Evolutionary conservation across 2,797 vertebrate genomes (phyloP).

Genomic region (Lepus townsendii): DNA sequence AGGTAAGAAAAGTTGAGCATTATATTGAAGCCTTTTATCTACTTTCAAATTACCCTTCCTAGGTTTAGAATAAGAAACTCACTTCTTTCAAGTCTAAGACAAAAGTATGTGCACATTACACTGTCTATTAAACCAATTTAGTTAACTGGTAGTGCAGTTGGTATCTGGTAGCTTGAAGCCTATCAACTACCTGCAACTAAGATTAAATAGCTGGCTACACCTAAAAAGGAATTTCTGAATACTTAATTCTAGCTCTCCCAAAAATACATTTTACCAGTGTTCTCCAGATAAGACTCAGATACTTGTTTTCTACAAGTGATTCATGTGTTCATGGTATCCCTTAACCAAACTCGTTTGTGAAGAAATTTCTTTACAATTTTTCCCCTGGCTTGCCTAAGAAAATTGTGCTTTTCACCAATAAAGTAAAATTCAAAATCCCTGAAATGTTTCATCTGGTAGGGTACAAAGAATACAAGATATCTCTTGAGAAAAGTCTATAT

Average conservation of each 20-base stretch:
- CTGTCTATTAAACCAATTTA: slow-evolving; percentile 85
- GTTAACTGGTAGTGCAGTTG: slow-evolving; percentile 75
- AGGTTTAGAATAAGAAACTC: slow-evolving; percentile 75
- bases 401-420: slow-evolving; percentile 45
- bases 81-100: slow-evolving; percentile 16
- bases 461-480: background rate
- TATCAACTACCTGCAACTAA: slow-evolving; percentile 74
- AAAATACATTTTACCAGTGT: background rate
- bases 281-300: slow-evolving; percentile 1
- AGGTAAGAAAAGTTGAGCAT: background rate
- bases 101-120: slow-evolving; percentile 78
- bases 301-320: slow-evolving; percentile 46
- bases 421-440: background rate
- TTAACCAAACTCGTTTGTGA: background rate
- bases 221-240: background rate
- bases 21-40: slow-evolving; percentile 63
- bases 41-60: slow-evolving; percentile 85
- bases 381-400: slow-evolving; percentile 31
- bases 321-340: background rate
- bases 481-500: background rate
- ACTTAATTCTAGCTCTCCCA: background rate
- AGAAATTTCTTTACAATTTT: slow-evolving; percentile 17
- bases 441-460: background rate
- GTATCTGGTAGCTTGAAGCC: slow-evolving; percentile 73
- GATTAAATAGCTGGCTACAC: slow-evolving; percentile 10